Evolutionary conservation across 2,888 invertebrate species (phyloP), one percentile per base, ranked within the genome.

Genomic region (Gryllus longicercus): DNA sequence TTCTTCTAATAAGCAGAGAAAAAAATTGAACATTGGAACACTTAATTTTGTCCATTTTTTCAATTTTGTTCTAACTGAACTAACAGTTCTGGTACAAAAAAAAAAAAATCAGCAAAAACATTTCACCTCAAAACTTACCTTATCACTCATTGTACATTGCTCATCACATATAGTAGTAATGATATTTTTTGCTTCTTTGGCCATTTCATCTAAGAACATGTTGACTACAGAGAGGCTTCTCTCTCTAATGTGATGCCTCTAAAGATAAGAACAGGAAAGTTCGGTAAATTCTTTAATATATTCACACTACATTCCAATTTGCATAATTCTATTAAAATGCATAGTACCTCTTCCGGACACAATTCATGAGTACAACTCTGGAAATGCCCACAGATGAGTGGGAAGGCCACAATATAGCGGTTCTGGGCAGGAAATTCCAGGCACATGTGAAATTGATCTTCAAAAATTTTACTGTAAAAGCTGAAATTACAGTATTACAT

Each of bases 141-240:
- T 96, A 86, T 99, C 98, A 85, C 97, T 96, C 92, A 99, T 94
- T 83, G 95, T 95, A 86, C 98, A 97, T 86, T 99, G 99, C 85
- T 99, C 98, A 87, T 99, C 98, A 88, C 98, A 98, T 85, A 99
- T 97, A 10, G 98, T 96, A 1, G 98, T 98, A 77, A 99, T 97
- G 74, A 99, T 98, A 86, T 98, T 98, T 87, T 98, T 98, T 0
- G 97, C 97, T 87, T 99, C 98, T 87, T 98, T 98, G 0, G 98
- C 96, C 96, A 99, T 98, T 89, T 99, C 98, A 86, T 99, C 99
- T 80, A 99, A 89, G 86, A 97, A 99, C 90, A 97, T 95, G 85
- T 99, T 98, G 0, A 99, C 98, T 75, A 98, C 96, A 50, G 96
- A 97, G 38, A 99, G 89, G 85, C 97, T 97, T 82, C 98, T 91